phyloP scores from a whole-genome alignment of 2,888 invertebrate species.

The Rhyacophila evoluta region DNA sequence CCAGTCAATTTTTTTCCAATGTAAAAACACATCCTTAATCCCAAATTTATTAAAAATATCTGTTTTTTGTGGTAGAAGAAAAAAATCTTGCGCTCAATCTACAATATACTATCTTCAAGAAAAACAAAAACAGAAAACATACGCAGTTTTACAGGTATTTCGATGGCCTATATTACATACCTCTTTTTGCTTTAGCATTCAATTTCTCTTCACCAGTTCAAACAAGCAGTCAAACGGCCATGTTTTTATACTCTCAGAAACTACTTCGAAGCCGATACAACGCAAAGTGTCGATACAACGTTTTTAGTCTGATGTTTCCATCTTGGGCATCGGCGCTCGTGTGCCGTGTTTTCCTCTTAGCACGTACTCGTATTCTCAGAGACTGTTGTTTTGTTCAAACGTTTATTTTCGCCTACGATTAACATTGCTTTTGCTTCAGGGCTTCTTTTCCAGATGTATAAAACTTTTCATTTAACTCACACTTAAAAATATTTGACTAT shows the following conservation, averaged over 20 bases:
- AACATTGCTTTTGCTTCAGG: neutral
- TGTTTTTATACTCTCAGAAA: conserved; percentile 37
- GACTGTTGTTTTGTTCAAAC: conserved; percentile 6
- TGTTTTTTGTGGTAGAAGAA: no score
- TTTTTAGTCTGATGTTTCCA: conserved; percentile 7
- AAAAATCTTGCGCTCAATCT: no score
- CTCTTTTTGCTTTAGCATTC: neutral
- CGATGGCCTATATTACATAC: neutral
- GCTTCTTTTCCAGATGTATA: neutral
- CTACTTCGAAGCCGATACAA: conserved; percentile 9
- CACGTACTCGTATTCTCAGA: conserved; percentile 12
- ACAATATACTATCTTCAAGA: no score
- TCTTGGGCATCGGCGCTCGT: neutral
- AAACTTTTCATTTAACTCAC: neutral
- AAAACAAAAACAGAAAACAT: no score
- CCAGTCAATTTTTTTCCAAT: no score
- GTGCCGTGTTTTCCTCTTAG: conserved; percentile 22
- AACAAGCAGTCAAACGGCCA: conserved; percentile 45
- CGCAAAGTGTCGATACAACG: neutral
- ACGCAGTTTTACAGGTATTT: no score
- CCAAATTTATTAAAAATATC: no score
- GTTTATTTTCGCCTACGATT: neutral
- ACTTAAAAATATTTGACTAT: no score
- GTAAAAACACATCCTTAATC: no score
- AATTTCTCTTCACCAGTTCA: conserved; percentile 31